These are phyloP conservation scores for Rhipidura dahli DNA, from an alignment of 2,113 vertebrate species.

Conservation along the genomic window DNA sequence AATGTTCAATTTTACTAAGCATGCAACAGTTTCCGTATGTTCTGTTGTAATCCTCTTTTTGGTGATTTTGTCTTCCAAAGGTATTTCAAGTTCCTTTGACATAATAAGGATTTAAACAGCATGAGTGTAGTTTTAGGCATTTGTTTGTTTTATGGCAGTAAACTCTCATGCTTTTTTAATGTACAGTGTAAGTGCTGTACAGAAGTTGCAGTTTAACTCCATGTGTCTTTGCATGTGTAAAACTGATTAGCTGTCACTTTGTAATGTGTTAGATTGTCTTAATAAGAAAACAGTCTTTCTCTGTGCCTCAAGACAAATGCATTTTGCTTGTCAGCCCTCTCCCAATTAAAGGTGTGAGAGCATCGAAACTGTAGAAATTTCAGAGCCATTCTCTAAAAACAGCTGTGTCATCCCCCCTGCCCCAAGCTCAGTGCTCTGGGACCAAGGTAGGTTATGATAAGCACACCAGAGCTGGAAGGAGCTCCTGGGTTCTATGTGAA, in stretches of 20 bases:
- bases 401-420: accelerated
- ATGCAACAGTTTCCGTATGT: background rate
- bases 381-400: background rate
- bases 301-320: background rate
- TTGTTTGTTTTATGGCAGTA: background rate
- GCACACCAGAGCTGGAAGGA: background rate
- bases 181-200: background rate
- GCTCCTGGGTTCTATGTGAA: background rate
- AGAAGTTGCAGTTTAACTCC: background rate
- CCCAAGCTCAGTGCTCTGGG: background rate
- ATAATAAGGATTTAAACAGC: background rate
- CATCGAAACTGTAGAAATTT: background rate
- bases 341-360: background rate
- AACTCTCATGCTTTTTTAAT: background rate
- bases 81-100: background rate
- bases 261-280: background rate
- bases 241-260: background rate
- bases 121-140: background rate
- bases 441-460: too few species aligned
- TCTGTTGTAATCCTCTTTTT: background rate
- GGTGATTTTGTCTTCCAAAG: background rate
- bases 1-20: background rate
- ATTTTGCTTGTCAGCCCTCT: background rate
- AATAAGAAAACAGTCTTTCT: background rate
- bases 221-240: accelerated